Evolutionary conservation across 1,140 invertebrate species (phyloP).

Genomic region (Aphelinus atriplicis): DNA sequence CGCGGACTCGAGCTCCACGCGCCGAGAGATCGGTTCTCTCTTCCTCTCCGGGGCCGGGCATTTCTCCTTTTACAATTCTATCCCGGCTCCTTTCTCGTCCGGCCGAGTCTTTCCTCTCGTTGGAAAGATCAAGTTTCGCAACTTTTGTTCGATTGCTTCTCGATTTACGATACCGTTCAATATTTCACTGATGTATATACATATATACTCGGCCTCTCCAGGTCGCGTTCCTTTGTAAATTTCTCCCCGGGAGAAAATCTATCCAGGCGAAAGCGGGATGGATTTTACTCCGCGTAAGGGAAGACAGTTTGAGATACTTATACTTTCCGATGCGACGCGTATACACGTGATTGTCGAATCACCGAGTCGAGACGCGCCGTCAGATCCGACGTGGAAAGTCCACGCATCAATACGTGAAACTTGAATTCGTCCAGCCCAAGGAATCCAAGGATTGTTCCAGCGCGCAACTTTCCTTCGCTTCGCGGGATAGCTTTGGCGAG

Average conservation of each 20-base stretch:
- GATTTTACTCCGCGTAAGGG: constrained; percentile 3
- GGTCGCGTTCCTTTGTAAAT: constrained; percentile 1
- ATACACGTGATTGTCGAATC: too few species aligned
- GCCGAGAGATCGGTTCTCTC: too few species aligned
- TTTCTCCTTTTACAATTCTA: not conserved
- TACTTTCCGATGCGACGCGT: not conserved
- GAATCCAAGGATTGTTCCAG: too few species aligned
- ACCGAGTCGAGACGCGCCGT: too few species aligned
- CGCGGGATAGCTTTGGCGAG: too few species aligned
- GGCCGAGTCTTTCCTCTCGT: not conserved
- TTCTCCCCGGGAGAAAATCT: not conserved
- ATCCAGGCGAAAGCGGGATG: not conserved
- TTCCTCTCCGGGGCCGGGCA: too few species aligned
- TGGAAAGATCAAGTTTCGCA: constrained; percentile 2
- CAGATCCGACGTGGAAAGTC: too few species aligned
- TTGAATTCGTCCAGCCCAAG: too few species aligned
- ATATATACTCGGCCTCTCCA: not conserved
- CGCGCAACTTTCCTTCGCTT: too few species aligned
- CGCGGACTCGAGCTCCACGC: too few species aligned
- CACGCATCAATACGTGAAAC: too few species aligned
- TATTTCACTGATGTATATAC: not conserved
- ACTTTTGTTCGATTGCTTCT: constrained; percentile 19
- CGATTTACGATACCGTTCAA: constrained; percentile 20
- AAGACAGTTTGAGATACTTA: not conserved
- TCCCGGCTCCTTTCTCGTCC: not conserved